phyloP scores from a whole-genome alignment of 2,888 invertebrate species.

The Scaptomyza reducta region DNA sequence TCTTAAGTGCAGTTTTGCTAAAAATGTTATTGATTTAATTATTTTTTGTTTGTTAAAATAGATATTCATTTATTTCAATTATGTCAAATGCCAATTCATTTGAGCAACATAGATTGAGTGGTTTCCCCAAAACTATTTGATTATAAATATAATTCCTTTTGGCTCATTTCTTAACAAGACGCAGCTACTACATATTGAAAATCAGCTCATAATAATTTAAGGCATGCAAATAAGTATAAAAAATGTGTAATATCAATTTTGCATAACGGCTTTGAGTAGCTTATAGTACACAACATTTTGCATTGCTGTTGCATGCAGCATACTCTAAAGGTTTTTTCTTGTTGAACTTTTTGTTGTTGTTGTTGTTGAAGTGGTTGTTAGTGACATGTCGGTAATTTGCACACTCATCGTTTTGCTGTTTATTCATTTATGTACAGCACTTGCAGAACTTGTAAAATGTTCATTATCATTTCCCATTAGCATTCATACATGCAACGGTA shows the following conservation, averaged over 20 bases:
- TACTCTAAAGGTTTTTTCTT: not conserved
- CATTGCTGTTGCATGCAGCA: not conserved
- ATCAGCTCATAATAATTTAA: conserved; percentile 8
- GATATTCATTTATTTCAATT: not conserved
- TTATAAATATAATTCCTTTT: not conserved
- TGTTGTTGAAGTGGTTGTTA: conserved; percentile 22
- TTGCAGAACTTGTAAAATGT: conserved; percentile 63
- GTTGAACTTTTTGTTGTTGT: conserved; percentile 2
- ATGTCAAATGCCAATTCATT: not conserved
- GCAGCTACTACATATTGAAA: not conserved
- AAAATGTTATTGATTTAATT: conserved; percentile 6
- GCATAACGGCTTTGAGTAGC: conserved; percentile 16
- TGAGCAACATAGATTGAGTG: not conserved
- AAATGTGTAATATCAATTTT: conserved; percentile 37
- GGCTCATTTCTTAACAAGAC: not conserved
- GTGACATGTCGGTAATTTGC: conserved; percentile 60
- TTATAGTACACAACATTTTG: conserved; percentile 1
- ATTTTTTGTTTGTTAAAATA: conserved; percentile 1
- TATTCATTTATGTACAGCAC: conserved; percentile 60
- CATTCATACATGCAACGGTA: conserved; percentile 56
- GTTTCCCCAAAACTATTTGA: not conserved
- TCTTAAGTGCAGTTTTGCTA: conserved; percentile 7
- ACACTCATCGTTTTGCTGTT: conserved; percentile 47
- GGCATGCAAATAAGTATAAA: conserved; percentile 10
- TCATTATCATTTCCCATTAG: conserved; percentile 65